Evolutionary conservation across 2,113 vertebrate genomes (phyloP).

Genomic region (Rhabdornis inornatus): DNA sequence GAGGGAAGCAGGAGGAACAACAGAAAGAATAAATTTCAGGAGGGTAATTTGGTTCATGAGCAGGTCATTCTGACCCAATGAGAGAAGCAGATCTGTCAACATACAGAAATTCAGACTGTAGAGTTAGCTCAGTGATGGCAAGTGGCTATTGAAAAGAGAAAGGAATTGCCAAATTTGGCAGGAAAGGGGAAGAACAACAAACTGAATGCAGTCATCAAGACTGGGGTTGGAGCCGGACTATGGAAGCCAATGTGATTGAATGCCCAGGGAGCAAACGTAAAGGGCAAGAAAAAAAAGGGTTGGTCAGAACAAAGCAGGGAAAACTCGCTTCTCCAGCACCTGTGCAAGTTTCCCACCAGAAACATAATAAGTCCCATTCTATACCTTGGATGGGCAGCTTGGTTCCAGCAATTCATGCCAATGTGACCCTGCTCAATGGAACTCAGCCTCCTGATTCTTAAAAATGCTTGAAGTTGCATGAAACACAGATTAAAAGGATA

Average conservation of each 20-base stretch:
- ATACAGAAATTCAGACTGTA: background rate
- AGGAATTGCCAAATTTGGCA: background rate
- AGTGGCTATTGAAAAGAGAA: background rate
- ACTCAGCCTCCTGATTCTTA: background rate
- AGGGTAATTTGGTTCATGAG: background rate
- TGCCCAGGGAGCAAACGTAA: background rate
- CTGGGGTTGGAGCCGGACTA: background rate
- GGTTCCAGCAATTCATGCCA: background rate
- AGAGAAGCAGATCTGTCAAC: background rate
- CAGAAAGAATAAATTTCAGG: background rate
- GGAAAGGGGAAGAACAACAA: background rate
- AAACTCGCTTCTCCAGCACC: background rate
- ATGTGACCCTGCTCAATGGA: background rate
- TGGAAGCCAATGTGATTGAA: background rate
- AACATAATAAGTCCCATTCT: background rate
- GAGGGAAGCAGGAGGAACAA: background rate
- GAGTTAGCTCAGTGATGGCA: background rate
- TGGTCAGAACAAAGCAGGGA: background rate
- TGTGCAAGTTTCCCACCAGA: background rate
- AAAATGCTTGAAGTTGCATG: background rate
- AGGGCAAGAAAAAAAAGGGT: background rate
- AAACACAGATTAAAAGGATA: conserved; percentile 12
- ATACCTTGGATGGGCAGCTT: background rate
- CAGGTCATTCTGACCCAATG: background rate
- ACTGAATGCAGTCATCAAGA: background rate